phyloP scores from a whole-genome alignment of 2,888 invertebrate species.

The Achlya flavicornis region DNA sequence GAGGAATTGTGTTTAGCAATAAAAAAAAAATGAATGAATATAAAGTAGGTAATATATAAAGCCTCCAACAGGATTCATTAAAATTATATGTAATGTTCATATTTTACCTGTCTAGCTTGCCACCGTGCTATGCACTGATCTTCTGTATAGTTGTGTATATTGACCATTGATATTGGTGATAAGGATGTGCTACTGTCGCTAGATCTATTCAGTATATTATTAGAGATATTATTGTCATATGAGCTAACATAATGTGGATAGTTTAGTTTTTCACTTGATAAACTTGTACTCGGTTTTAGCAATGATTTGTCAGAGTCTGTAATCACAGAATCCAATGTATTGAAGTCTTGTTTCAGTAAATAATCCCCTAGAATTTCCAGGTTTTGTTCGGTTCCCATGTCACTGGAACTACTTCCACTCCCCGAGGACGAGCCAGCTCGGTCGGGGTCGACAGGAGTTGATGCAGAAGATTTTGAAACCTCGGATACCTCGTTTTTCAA shows the following conservation, averaged over 20 bases:
- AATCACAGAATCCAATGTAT: conserved; percentile 60
- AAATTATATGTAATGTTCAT: conserved; percentile 12
- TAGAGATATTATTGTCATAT: conserved; percentile 40
- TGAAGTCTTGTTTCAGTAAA: conserved; percentile 67
- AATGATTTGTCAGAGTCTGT: conserved; percentile 53
- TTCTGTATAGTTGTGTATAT: conserved; percentile 54
- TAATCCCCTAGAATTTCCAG: conserved; percentile 69
- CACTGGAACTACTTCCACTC: conserved; percentile 42
- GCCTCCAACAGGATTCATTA: too few relatives aligned
- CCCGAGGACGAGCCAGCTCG: conserved; percentile 45
- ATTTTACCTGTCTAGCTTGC: conserved; percentile 85
- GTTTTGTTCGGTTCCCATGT: conserved; percentile 64
- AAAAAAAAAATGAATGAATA: too few relatives aligned
- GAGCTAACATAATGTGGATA: conserved; percentile 67
- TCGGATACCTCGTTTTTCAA: conserved; percentile 73
- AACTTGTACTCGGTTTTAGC: conserved; percentile 51
- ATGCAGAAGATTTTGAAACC: conserved; percentile 30
- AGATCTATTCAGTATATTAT: conserved; percentile 31
- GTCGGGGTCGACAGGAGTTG: conserved; percentile 35
- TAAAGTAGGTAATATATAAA: not conserved
- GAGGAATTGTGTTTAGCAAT: too few relatives aligned
- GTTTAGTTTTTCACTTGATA: conserved; percentile 48
- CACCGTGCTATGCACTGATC: conserved; percentile 80
- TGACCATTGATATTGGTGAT: conserved; percentile 51
- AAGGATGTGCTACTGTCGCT: conserved; percentile 34